A percentile compares a stretch with the other conserved stretches of the same genome.
phyloP scores from a whole-genome alignment of 2,797 vertebrate species.

The Otus scops region DNA sequence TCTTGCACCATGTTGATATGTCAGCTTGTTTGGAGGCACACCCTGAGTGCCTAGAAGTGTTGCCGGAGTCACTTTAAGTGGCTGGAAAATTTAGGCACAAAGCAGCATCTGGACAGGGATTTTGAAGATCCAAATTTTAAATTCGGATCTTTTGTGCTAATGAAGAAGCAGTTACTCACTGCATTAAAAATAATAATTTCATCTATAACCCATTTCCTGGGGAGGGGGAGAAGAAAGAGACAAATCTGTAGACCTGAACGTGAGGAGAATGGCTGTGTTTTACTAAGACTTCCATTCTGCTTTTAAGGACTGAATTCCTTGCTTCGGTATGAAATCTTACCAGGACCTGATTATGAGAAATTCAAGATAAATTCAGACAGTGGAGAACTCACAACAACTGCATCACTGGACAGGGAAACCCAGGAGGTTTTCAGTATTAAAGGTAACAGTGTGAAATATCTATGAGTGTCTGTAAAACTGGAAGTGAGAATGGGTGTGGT shows the following conservation, averaged over 20 bases:
- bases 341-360: slow-evolving; percentile 80
- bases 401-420: slow-evolving; percentile 85
- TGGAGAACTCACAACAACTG: slow-evolving; percentile 82
- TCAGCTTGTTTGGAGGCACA: not conserved
- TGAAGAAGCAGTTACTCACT: not conserved
- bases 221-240: not conserved
- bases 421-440: slow-evolving; percentile 81
- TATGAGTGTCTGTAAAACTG: not conserved
- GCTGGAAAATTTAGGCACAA: not conserved
- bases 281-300: slow-evolving; percentile 3
- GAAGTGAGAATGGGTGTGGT: not conserved
- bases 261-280: not conserved
- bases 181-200: not conserved
- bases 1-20: not conserved
- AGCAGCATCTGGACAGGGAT: not conserved
- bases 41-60: not conserved
- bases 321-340: slow-evolving; percentile 80
- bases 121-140: not conserved
- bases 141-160: not conserved
- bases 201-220: not conserved
- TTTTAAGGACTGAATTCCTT: slow-evolving; percentile 76
- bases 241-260: not conserved
- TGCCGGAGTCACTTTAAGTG: not conserved
- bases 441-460: slow-evolving; percentile 76
- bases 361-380: slow-evolving; percentile 85